phyloP scores from a whole-genome alignment of 64 coral and sea anemone species.

The Trachythela sp. region DNA sequence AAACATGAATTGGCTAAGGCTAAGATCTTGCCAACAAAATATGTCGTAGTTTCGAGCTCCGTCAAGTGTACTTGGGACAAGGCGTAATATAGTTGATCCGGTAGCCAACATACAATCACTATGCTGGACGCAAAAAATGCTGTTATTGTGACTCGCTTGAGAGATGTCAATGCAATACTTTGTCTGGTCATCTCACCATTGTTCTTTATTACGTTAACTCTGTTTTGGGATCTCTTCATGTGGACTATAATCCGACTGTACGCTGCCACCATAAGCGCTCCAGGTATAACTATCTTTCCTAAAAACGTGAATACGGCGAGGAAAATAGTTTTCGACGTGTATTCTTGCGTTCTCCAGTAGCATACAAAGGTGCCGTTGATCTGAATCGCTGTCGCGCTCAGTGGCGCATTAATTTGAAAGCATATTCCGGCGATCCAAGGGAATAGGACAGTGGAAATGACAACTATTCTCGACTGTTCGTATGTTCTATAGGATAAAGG shows the following conservation, averaged over 20 bases:
- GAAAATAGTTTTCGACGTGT: background rate
- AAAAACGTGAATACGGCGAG: background rate
- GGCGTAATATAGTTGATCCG: slow-evolving; percentile 6
- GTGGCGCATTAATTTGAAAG: background rate
- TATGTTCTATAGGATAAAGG: background rate
- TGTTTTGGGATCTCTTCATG: background rate
- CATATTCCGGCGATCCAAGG: background rate
- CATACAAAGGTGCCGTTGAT: background rate
- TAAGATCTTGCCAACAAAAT: background rate
- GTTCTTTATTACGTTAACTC: background rate
- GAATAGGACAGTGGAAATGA: background rate
- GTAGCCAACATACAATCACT: slow-evolving; percentile 2
- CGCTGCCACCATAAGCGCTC: background rate
- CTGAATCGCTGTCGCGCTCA: background rate
- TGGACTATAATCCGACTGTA: background rate
- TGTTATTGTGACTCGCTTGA: background rate
- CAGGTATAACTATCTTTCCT: background rate
- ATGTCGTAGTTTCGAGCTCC: background rate
- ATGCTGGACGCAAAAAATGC: background rate
- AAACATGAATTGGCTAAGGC: background rate
- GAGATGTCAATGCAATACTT: background rate
- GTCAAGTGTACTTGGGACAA: background rate
- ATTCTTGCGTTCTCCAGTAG: background rate
- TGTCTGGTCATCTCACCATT: background rate
- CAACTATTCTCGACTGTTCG: background rate